Evolutionary conservation across 1,140 invertebrate genomes (phyloP).

Genomic region (Drosophila auraria): DNA sequence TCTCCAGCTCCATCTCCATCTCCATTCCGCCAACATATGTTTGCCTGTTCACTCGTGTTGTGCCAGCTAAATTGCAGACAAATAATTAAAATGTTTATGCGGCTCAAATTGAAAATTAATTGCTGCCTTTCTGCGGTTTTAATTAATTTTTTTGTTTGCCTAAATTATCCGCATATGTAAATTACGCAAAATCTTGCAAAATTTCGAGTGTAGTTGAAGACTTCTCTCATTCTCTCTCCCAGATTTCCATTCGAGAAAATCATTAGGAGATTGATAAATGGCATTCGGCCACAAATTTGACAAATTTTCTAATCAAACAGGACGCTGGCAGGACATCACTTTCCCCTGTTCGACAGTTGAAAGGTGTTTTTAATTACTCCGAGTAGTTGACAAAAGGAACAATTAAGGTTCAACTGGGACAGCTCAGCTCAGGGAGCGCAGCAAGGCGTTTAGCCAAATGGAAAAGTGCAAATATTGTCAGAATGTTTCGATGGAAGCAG

Average conservation of each 20-base stretch:
- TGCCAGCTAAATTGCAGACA: slow-evolving; percentile 64
- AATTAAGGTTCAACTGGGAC: slow-evolving; percentile 63
- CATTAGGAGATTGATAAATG: slow-evolving; percentile 77
- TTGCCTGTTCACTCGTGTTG: slow-evolving; percentile 68
- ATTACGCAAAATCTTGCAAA: slow-evolving; percentile 30
- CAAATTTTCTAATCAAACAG: slow-evolving; percentile 80
- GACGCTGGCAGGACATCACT: slow-evolving; percentile 42
- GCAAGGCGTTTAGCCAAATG: slow-evolving; percentile 78
- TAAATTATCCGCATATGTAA: slow-evolving; percentile 32
- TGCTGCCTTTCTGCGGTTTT: slow-evolving; percentile 43
- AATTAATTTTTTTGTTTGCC: slow-evolving; percentile 50
- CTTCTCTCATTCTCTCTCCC: background rate
- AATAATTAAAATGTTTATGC: slow-evolving; percentile 78
- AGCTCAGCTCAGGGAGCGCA: slow-evolving; percentile 33
- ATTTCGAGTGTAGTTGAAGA: slow-evolving; percentile 3
- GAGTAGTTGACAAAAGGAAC: slow-evolving; percentile 71
- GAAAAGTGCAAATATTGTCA: slow-evolving; percentile 83
- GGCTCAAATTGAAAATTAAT: slow-evolving; percentile 80
- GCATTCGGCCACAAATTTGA: slow-evolving; percentile 72
- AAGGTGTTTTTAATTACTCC: slow-evolving; percentile 84
- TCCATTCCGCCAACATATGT: slow-evolving; percentile 61
- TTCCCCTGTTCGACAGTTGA: slow-evolving; percentile 62
- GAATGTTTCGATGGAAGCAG: slow-evolving; percentile 12
- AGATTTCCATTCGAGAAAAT: slow-evolving; percentile 26
- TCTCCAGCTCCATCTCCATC: background rate